Conservation (phyloP, 2,888 invertebrate species). For the Mesorhabditis spiculigera region DNA sequence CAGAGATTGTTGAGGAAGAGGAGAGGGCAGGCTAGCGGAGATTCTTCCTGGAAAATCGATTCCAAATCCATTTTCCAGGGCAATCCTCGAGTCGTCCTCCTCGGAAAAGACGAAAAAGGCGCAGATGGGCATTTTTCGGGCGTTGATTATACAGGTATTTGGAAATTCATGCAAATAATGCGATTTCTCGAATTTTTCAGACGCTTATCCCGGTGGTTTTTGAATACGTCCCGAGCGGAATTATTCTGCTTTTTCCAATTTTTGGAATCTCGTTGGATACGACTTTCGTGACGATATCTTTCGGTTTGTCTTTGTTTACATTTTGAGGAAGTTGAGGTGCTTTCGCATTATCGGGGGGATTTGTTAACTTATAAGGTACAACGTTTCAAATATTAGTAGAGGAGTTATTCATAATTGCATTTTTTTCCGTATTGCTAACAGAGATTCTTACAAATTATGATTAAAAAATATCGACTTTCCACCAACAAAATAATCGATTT, state of each 20-base stretch:
- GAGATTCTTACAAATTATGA: too few relatives aligned
- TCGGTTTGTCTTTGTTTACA: background rate
- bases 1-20: too few relatives aligned
- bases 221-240: background rate
- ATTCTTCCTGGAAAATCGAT: too few relatives aligned
- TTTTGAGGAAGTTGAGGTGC: too few relatives aligned
- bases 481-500: too few relatives aligned
- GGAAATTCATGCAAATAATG: background rate
- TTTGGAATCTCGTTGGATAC: background rate
- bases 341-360: too few relatives aligned
- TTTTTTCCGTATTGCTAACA: too few relatives aligned
- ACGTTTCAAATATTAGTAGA: too few relatives aligned
- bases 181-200: background rate
- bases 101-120: background rate
- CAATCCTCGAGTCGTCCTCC: background rate
- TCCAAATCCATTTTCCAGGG: background rate
- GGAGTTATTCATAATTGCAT: too few relatives aligned
- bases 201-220: background rate
- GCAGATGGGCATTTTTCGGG: constrained; percentile 6
- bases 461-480: too few relatives aligned
- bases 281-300: background rate
- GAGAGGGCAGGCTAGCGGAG: too few relatives aligned
- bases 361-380: too few relatives aligned
- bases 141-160: background rate
- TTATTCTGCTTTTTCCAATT: background rate